Evolutionary conservation across 2,888 invertebrate species (phyloP), one percentile per base, ranked within the genome.

Genomic region (Mythimna impura): DNA sequence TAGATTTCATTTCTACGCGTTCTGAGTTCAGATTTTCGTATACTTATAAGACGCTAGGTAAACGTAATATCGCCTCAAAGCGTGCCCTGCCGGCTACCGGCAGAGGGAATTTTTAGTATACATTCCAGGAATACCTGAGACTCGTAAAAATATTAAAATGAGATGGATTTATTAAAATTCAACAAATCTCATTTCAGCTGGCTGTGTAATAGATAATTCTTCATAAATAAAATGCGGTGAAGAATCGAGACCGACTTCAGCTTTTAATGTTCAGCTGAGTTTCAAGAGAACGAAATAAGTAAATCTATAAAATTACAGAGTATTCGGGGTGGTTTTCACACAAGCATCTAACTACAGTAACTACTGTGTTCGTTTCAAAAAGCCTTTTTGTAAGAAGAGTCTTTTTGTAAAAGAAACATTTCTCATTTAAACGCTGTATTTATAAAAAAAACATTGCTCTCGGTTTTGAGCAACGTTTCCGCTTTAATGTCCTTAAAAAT

Each of bases 1-100:
- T 92, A 90, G 91, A 92, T 91, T 91, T 92, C 89, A 90, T 87
- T 87, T 88, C 86, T 88, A 89, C 89, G 88, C 89, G 86, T 85
- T 72, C 81, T 70, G 87, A 78, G 76, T 88, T 80, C 71, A 80
- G 85, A 89, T 88, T 86, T 81, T 84, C 80, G 78, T 86, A 82
- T 80, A 81, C 78, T 83, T 82, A 76, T 78, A 80, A 81, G 74
- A 80, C 62, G 68, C 71, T 82, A 80, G 71, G 67, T 78, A 78
- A 78, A 77, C 71, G 71, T 76, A 79, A 78, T 71, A 81, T 76
- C 71, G 57, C 77, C 77, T 83, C 73, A 80, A 67, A 81, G 55
- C 65, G 71, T 71, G 66, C 60, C 61, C 61, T 71, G 77, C 76
- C 36, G 60, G 60, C 60, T 60, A 60, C 60, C 69, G 79, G 61